Conservation (phyloP, 2,113 vertebrate species). For the Platanista minor region DNA sequence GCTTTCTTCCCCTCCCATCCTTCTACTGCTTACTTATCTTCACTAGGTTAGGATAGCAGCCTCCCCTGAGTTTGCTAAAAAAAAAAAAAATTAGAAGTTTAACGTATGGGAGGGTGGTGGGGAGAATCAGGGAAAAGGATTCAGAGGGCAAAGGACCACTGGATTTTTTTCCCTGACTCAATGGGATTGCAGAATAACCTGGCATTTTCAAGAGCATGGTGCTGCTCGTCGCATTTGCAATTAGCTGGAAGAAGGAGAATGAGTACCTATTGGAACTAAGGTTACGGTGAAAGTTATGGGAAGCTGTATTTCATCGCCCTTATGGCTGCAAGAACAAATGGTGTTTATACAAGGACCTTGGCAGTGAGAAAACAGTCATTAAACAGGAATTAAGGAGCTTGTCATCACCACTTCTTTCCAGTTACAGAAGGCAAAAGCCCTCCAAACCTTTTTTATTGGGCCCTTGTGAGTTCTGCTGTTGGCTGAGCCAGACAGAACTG, state of each 20-base stretch:
- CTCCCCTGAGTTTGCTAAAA: conserved; percentile 61
- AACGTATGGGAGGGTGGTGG: neutral
- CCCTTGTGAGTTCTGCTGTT: conserved; percentile 81
- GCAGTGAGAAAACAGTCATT: conserved; percentile 91
- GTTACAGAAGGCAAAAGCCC: conserved; percentile 83
- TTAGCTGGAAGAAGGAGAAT: conserved; percentile 63
- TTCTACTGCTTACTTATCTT: conserved; percentile 49
- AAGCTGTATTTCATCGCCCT: conserved; percentile 86
- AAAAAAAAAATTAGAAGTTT: conserved; percentile 66
- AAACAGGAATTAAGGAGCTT: conserved; percentile 90
- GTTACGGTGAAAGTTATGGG: conserved; percentile 81
- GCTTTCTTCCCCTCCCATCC: neutral
- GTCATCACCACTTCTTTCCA: conserved; percentile 85
- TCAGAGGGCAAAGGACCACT: neutral
- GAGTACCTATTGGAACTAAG: conserved; percentile 76
- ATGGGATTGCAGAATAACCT: conserved; percentile 66
- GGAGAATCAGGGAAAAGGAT: neutral
- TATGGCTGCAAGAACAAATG: conserved; percentile 85
- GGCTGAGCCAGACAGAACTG: conserved; percentile 75
- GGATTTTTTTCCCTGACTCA: conserved; percentile 55
- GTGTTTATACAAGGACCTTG: conserved; percentile 88
- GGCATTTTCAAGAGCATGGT: conserved; percentile 56
- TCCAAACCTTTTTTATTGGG: conserved; percentile 84
- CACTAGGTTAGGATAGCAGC: conserved; percentile 33
- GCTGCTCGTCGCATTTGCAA: conserved; percentile 59